A percentile compares a stretch with the other conserved stretches of the same genome.
phyloP scores from a whole-genome alignment of 1,140 invertebrate genomes.

The Drosophila auraria region DNA sequence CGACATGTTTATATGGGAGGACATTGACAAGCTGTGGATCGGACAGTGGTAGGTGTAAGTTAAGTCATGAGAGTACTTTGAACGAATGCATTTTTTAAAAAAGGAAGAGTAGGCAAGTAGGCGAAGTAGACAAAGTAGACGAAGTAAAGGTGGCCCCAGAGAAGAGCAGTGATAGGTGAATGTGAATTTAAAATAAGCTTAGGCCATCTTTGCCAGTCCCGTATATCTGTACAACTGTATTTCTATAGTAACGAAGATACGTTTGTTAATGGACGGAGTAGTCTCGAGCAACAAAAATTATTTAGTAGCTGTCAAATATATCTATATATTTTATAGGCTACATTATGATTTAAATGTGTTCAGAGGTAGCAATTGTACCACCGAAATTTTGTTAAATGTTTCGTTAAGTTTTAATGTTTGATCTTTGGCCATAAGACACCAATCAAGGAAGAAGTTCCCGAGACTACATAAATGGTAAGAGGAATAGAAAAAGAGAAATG shows the following conservation, averaged over 20 bases:
- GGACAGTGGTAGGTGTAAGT: slow-evolving; percentile 9
- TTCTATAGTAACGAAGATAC: no score
- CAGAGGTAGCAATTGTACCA: no score
- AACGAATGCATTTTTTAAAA: background rate
- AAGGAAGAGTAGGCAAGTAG: background rate
- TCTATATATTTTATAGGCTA: background rate
- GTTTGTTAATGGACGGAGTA: background rate
- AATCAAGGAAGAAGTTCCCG: background rate
- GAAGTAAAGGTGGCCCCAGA: background rate
- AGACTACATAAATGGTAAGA: slow-evolving; percentile 10
- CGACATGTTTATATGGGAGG: slow-evolving; percentile 6
- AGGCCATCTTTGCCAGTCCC: no score
- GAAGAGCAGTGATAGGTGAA: no score
- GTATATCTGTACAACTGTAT: no score
- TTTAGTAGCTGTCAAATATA: slow-evolving; percentile 9
- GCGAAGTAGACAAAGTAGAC: background rate
- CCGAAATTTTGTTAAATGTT: slow-evolving; percentile 10
- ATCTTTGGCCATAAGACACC: no score
- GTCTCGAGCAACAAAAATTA: background rate
- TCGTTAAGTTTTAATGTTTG: slow-evolving; percentile 5
- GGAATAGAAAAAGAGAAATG: background rate
- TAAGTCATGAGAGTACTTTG: background rate
- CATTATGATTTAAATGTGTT: slow-evolving; percentile 19
- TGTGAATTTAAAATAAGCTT: no score
- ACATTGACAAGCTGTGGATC: slow-evolving; percentile 28